Evolutionary conservation across 2,113 vertebrate genomes (phyloP), one percentile per base, ranked within the genome.

Genomic region (Phasianus colchicus): DNA sequence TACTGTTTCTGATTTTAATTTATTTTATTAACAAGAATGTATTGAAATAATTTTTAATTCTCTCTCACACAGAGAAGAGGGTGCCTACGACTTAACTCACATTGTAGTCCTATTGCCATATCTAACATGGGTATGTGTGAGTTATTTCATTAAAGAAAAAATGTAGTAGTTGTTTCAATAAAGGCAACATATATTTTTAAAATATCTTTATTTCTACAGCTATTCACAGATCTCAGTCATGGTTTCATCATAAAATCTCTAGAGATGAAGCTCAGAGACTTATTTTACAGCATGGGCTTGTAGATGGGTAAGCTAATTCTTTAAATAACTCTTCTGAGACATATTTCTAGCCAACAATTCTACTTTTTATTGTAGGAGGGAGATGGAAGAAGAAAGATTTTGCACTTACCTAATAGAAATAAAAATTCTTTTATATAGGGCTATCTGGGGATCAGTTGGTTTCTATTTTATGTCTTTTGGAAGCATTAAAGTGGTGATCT

Each of bases 211-310:
- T 92, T 93, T 95, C 86, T 90, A 15, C 83, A 99, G 99, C 98
- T 55, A 97, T 99, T 88, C 99, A 99, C 93, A 97, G 98, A 94
- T 98, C 98, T 86, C 99, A 99, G 96, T 98, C 98, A 4, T 99
- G 99, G 99, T 99, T 99, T 97, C 99, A 99, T 96, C 98, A 99
- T 90, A 99, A 98, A 97, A 98, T 99, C 95, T 99, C 99, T 75
- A 98, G 99, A 94, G 99, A 99, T 16, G 99, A 99, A 71, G 98
- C 99, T 95, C 99, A 99, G 79, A 98, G 98, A 86, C 89, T 99
- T 57, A 99, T 99, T 94, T 97, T 98, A 92, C 99, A 99, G 76
- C 99, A 99, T 97, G 99, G 99, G 91, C 98, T 98, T 81, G 98
- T 99, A 38, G 99, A 99, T 96, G 99, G 99, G 99, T 99, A 96